phyloP scores from a whole-genome alignment of 2,888 invertebrate genomes.

The Leucophora obtusa region DNA sequence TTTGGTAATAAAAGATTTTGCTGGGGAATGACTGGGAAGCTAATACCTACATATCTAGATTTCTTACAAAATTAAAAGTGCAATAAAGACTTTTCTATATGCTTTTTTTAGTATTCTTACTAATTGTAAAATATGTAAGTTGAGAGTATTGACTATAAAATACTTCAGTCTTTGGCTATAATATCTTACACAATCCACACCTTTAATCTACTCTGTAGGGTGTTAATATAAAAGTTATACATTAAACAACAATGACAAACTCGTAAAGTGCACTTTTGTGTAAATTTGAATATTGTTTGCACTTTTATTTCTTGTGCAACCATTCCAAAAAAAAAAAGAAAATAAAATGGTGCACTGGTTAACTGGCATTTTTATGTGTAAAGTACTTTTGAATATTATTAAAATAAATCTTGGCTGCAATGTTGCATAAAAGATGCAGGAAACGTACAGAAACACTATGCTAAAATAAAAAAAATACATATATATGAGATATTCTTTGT shows the following conservation, averaged over 20 bases:
- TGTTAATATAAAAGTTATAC: constrained; percentile 21
- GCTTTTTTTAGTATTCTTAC: no score
- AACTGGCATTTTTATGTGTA: constrained; percentile 1
- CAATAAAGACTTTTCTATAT: no score
- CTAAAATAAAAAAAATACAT: background rate
- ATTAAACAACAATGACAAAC: constrained; percentile 35
- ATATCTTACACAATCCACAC: no score
- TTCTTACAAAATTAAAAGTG: no score
- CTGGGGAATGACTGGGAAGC: no score
- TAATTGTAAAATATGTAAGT: no score
- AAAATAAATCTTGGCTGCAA: constrained; percentile 62
- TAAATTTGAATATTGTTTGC: constrained; percentile 58
- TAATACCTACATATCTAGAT: no score
- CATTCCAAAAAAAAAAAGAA: background rate
- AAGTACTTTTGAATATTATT: constrained; percentile 63
- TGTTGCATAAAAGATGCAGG: constrained; percentile 52
- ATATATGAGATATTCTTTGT: no score
- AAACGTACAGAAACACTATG: constrained; percentile 15
- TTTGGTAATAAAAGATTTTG: no score
- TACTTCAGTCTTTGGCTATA: no score
- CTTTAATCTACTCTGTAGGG: background rate
- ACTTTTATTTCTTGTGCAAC: constrained; percentile 8
- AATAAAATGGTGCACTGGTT: background rate
- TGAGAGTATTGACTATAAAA: no score
- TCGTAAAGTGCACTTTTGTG: constrained; percentile 53